Conservation (phyloP, 2,888 invertebrate genomes). For the Eutolmus rufibarbis region DNA sequence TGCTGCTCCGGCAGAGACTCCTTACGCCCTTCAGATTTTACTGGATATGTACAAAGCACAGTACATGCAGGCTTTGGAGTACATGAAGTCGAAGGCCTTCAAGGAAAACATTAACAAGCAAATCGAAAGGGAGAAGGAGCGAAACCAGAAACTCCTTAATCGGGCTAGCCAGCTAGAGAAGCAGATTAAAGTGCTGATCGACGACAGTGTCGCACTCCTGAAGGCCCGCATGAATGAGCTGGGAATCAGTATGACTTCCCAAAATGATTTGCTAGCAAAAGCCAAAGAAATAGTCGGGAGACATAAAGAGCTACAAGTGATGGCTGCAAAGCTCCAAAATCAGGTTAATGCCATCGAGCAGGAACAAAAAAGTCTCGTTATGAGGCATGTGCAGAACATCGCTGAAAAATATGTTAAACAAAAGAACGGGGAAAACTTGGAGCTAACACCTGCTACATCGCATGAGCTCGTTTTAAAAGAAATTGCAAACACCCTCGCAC, state of each 20-base stretch:
- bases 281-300: constrained; percentile 91
- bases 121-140: constrained; percentile 84
- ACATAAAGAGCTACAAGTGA: constrained; percentile 90
- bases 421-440: constrained; percentile 62
- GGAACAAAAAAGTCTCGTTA: constrained; percentile 76
- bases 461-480: constrained; percentile 86
- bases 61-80: constrained; percentile 82
- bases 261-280: constrained; percentile 83
- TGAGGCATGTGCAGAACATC: constrained; percentile 77
- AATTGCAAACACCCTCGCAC: constrained; percentile 82
- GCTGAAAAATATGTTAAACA: constrained; percentile 73
- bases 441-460: constrained; percentile 73
- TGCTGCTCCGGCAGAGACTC: constrained; percentile 76
- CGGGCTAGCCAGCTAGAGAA: constrained; percentile 90
- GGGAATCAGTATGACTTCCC: constrained; percentile 86
- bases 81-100: constrained; percentile 83
- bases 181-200: constrained; percentile 89
- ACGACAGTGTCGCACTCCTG: constrained; percentile 87
- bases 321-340: constrained; percentile 84
- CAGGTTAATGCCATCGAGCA: constrained; percentile 76
- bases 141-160: constrained; percentile 81
- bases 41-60: constrained; percentile 86
- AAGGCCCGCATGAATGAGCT: constrained; percentile 91
- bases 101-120: constrained; percentile 74
- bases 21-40: constrained; percentile 85